Percentiles rank a stretch among this genome's conserved stretches.
These are phyloP conservation scores for Temnothorax ravouxi DNA, from an alignment of 2,888 invertebrate species.

Conservation along the genomic window DNA sequence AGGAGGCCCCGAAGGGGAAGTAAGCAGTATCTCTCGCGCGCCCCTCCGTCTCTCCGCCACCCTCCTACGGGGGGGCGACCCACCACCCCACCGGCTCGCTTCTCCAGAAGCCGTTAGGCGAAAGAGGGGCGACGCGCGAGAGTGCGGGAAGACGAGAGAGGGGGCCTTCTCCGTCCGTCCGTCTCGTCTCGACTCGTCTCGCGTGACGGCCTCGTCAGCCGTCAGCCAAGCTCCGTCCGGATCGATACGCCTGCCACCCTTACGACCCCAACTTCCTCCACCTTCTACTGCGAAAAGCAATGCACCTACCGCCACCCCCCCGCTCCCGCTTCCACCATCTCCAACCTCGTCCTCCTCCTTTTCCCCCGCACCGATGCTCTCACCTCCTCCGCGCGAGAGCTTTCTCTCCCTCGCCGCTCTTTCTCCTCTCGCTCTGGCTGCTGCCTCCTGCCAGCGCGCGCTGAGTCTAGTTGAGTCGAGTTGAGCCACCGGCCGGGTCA, in stretches of 20 bases:
- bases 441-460: constrained; percentile 75
- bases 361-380: constrained; percentile 64
- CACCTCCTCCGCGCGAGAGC: constrained; percentile 68
- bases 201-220: constrained; percentile 87
- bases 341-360: constrained; percentile 65
- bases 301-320: constrained; percentile 81
- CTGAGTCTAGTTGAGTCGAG: constrained; percentile 83
- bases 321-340: constrained; percentile 67
- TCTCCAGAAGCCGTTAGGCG: constrained; percentile 67
- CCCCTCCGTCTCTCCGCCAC: constrained; percentile 74
- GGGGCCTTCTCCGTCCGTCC: constrained; percentile 80
- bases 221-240: constrained; percentile 85
- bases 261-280: constrained; percentile 79
- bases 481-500: constrained; percentile 87
- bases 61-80: constrained; percentile 60
- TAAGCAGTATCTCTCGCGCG: constrained; percentile 80
- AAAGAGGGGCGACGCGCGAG: constrained; percentile 57
- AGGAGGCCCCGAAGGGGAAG: constrained; percentile 76
- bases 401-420: constrained; percentile 74
- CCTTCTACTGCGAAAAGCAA: constrained; percentile 84
- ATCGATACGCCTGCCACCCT: constrained; percentile 86
- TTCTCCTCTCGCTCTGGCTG: constrained; percentile 76
- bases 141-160: constrained; percentile 66
- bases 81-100: constrained; percentile 68
- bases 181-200: constrained; percentile 86